Evolutionary conservation across 2,888 invertebrate genomes (phyloP).

Genomic region (Cataglyphis albicans): DNA sequence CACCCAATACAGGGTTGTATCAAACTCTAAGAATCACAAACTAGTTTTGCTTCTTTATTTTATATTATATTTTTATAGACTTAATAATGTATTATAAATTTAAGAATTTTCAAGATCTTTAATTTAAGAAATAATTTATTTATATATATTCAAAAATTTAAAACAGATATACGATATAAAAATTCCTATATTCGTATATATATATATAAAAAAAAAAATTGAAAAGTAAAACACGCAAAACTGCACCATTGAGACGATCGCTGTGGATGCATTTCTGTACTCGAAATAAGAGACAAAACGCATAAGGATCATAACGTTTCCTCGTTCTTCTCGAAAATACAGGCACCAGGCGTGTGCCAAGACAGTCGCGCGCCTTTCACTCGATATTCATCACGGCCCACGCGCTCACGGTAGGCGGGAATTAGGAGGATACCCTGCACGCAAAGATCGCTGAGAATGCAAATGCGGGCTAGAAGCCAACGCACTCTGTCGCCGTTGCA

Average conservation of each 20-base stretch:
- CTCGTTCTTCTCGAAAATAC: slow-evolving; percentile 68
- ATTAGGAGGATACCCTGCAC: slow-evolving; percentile 63
- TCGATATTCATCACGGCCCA: slow-evolving; percentile 67
- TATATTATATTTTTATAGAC: neutral
- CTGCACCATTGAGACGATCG: neutral
- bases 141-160: slow-evolving; percentile 6
- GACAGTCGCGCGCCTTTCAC: slow-evolving; percentile 51
- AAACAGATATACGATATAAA: neutral
- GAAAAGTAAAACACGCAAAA: neutral
- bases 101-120: neutral
- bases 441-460: slow-evolving; percentile 56
- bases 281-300: slow-evolving; percentile 16
- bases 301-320: slow-evolving; percentile 49
- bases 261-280: slow-evolving; percentile 45
- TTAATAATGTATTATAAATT: neutral
- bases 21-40: neutral
- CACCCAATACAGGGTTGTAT: neutral
- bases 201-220: neutral
- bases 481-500: slow-evolving; percentile 31
- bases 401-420: slow-evolving; percentile 47
- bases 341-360: slow-evolving; percentile 60
- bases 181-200: neutral
- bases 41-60: neutral
- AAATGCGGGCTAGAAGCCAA: slow-evolving; percentile 67
- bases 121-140: neutral